Conservation (phyloP, 2,888 invertebrate species). For the Rotaria socialis region DNA sequence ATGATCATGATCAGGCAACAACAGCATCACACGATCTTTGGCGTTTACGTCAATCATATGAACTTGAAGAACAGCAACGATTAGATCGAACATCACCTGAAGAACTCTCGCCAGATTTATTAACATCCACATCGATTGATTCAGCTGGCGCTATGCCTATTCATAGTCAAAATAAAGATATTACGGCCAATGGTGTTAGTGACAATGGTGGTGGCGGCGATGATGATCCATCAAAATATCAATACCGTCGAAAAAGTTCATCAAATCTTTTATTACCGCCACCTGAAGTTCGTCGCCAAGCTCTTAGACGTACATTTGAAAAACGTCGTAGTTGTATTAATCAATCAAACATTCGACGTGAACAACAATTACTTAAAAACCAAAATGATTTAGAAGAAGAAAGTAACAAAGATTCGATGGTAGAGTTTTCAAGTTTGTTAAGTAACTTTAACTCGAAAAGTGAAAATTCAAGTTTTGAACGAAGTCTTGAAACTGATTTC, state of each 20-base stretch:
- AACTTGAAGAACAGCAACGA: constrained; percentile 32
- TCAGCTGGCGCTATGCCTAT: neutral
- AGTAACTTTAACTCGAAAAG: constrained; percentile 22
- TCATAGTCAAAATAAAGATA: neutral
- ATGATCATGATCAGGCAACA: neutral
- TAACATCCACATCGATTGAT: constrained; percentile 22
- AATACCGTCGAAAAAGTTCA: constrained; percentile 15
- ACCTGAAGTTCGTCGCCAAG: constrained; percentile 32
- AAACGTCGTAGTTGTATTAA: constrained; percentile 35
- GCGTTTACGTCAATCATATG: constrained; percentile 24
- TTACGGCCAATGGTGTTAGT: neutral
- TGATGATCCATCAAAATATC: constrained; percentile 3
- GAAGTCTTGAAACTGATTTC: constrained; percentile 32
- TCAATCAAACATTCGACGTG: neutral
- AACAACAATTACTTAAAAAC: constrained; percentile 11
- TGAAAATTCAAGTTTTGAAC: constrained; percentile 37
- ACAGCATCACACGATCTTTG: constrained; percentile 2
- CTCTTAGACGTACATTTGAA: constrained; percentile 34
- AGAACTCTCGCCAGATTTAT: constrained; percentile 53
- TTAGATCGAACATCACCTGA: constrained; percentile 56
- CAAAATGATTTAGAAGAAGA: neutral
- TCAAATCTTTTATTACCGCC: constrained; percentile 18
- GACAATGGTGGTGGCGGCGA: neutral
- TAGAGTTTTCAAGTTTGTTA: neutral
- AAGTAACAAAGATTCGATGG: neutral